Conservation (phyloP, 2,797 vertebrate genomes). For the Myotis planiceps region DNA sequence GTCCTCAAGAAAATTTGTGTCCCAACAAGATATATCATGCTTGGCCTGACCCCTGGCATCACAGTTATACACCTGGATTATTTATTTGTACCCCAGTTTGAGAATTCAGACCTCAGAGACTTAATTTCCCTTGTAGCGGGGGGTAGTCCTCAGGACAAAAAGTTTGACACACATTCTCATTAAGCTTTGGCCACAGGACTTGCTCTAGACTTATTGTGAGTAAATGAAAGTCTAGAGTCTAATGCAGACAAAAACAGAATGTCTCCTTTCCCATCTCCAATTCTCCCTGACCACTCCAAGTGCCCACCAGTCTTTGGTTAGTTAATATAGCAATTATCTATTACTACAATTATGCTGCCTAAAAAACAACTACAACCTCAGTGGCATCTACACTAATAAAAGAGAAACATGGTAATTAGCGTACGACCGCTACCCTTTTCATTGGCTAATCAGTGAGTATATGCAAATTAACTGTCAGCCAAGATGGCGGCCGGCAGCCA, state of each 20-base stretch:
- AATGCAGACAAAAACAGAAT: background rate
- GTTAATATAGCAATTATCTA: background rate
- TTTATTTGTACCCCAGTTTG: background rate
- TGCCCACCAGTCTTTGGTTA: background rate
- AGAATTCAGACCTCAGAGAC: background rate
- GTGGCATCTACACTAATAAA: too few relatives aligned
- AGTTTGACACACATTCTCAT: background rate
- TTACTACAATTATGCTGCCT: background rate
- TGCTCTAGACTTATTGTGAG: background rate
- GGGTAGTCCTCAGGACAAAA: background rate
- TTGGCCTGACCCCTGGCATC: background rate
- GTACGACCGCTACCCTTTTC: too few relatives aligned
- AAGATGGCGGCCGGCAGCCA: too few relatives aligned
- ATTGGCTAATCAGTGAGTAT: too few relatives aligned
- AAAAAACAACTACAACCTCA: background rate
- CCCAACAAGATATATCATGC: background rate
- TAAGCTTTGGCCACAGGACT: background rate
- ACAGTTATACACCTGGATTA: background rate
- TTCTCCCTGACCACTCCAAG: background rate
- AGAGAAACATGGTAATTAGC: too few relatives aligned
- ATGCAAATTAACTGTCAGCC: too few relatives aligned
- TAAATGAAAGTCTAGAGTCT: background rate
- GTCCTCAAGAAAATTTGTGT: background rate
- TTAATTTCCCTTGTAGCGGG: background rate
- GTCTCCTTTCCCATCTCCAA: background rate